Conservation (phyloP, 2,113 vertebrate genomes). For the Diphyllodes magnificus region DNA sequence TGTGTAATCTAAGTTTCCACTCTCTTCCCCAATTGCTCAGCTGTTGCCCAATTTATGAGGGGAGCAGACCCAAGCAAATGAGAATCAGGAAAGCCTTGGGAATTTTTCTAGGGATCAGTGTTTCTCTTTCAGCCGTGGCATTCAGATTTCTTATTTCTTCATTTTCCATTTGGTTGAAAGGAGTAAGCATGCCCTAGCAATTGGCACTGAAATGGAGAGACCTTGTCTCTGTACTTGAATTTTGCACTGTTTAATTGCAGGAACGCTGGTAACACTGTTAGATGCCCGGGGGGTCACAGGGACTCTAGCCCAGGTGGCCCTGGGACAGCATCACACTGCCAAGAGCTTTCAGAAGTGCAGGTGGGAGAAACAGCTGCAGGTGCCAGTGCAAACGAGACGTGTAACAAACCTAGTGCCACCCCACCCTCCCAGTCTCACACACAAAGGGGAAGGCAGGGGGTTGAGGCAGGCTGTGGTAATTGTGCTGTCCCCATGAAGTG, state of each 20-base stretch:
- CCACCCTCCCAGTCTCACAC: neutral
- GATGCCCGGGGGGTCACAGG: neutral
- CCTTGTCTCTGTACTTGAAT: neutral
- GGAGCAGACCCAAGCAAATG: neutral
- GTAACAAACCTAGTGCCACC: neutral
- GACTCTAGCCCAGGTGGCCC: accelerated
- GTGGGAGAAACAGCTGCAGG: neutral
- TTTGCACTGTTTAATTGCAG: neutral
- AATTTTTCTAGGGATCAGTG: neutral
- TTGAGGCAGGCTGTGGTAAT: neutral
- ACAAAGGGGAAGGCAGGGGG: neutral
- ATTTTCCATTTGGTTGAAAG: neutral
- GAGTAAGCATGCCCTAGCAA: neutral
- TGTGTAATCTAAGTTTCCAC: neutral
- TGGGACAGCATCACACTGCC: neutral
- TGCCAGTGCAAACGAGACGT: neutral
- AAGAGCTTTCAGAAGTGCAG: neutral
- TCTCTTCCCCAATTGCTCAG: neutral
- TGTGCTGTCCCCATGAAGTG: neutral
- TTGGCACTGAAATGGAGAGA: neutral
- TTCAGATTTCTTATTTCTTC: neutral
- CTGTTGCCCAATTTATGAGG: neutral
- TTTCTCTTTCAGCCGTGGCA: neutral
- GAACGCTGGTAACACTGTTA: accelerated
- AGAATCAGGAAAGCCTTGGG: neutral